Evolutionary conservation across 2,113 vertebrate genomes (phyloP).

Genomic region (Echinops telfairi): DNA sequence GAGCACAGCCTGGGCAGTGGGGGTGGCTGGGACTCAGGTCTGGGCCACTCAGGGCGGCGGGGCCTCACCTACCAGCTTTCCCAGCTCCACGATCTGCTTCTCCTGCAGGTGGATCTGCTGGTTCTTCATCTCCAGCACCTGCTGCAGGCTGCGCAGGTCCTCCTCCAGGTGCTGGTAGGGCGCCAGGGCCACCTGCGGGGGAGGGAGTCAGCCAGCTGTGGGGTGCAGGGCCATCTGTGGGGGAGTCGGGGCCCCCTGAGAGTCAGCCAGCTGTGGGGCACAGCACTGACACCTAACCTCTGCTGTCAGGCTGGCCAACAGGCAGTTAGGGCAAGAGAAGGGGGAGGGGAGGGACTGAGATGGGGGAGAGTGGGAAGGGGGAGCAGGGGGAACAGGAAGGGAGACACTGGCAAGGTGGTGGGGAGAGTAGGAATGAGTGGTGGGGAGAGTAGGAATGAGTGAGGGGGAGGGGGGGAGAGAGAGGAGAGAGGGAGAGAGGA

Average conservation of each 20-base stretch:
- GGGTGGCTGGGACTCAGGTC: no score
- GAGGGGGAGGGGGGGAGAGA: not conserved
- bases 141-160: slow-evolving; percentile 96
- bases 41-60: no score
- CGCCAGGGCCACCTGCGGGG: slow-evolving; percentile 91
- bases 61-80: slow-evolving; percentile 92
- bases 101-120: slow-evolving; percentile 97
- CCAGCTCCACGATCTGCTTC: slow-evolving; percentile 95
- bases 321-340: not conserved
- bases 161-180: slow-evolving; percentile 97
- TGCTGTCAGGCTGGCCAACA: no score
- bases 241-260: not conserved
- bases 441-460: no score
- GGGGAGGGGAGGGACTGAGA: no score
- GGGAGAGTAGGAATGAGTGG: not conserved
- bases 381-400: not conserved
- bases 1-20: no score
- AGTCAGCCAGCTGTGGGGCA: no score
- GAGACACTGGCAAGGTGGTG: not conserved
- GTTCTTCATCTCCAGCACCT: slow-evolving; percentile 98
- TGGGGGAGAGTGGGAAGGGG: not conserved
- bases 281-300: no score
- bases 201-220: not conserved
- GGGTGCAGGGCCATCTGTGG: not conserved
- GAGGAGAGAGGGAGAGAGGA: not conserved